These are phyloP conservation scores for Anas bahamensis DNA, from an alignment of 2,797 vertebrate species.

Conservation along the genomic window DNA sequence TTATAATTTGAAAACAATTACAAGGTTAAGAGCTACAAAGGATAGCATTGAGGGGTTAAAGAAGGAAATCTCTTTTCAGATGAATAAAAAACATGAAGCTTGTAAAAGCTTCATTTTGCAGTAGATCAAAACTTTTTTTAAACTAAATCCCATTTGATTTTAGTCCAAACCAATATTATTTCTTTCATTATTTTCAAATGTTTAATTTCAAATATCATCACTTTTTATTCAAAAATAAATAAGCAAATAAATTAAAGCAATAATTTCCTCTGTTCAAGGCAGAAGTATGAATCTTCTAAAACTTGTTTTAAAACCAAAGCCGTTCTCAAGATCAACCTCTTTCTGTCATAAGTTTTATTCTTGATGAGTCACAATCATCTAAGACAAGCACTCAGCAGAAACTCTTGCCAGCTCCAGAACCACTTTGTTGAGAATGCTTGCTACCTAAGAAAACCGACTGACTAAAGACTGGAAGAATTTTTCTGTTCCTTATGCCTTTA, in stretches of 20 bases:
- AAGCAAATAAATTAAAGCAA: not conserved
- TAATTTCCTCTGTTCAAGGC: not conserved
- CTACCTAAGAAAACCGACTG: not conserved
- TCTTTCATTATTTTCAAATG: not conserved
- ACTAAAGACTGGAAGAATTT: not conserved
- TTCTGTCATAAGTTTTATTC: not conserved
- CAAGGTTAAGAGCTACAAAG: not conserved
- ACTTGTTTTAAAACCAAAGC: not conserved
- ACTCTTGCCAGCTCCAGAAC: not conserved
- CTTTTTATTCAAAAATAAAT: not conserved
- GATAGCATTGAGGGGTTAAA: not conserved
- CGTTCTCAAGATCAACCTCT: not conserved
- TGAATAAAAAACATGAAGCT: not conserved
- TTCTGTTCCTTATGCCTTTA: not conserved
- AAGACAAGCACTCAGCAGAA: not conserved
- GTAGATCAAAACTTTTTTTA: not conserved
- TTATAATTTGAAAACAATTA: not conserved
- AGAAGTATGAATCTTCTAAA: not conserved
- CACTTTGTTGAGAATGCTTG: not conserved
- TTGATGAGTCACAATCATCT: not conserved
- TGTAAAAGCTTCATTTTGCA: not conserved
- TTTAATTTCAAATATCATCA: not conserved
- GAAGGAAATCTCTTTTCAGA: not conserved
- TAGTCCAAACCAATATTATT: not conserved
- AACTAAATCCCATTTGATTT: not conserved